Conservation (phyloP, 2,888 invertebrate species). For the Hydriomena furcata region DNA sequence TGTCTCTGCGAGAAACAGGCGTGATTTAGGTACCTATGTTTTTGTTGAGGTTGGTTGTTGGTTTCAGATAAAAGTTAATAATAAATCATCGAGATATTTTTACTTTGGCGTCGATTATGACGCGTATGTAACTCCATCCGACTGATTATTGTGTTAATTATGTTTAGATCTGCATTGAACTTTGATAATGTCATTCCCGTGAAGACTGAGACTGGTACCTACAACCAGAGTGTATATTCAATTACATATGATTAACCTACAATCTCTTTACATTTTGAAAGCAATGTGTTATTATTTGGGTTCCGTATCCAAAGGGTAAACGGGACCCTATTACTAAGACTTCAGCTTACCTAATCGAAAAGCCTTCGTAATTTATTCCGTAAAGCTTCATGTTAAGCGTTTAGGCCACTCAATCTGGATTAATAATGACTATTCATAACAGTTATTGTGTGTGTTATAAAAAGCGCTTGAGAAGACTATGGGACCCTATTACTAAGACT, state of each 20-base stretch:
- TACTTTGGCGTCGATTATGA: background rate
- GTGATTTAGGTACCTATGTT: too few species aligned
- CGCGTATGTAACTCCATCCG: background rate
- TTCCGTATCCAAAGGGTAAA: too few species aligned
- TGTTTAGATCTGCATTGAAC: background rate
- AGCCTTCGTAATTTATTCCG: slow-evolving; percentile 29
- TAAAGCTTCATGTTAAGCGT: slow-evolving; percentile 20
- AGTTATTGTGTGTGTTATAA: slow-evolving; percentile 23
- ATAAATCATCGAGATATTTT: background rate
- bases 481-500: too few species aligned
- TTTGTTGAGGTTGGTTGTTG: too few species aligned
- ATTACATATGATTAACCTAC: background rate
- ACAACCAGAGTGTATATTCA: background rate
- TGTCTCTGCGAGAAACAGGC: too few species aligned
- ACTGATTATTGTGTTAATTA: background rate
- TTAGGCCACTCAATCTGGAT: slow-evolving; percentile 15
- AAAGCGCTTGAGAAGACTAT: too few species aligned
- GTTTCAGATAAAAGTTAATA: too few species aligned
- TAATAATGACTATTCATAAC: slow-evolving; percentile 24
- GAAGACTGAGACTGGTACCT: background rate
- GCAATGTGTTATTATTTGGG: too few species aligned
- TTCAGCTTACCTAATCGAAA: slow-evolving; percentile 26
- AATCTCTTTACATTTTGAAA: background rate
- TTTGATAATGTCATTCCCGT: background rate
- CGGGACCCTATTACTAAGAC: too few species aligned